Base-by-base conservation (phyloP, 2,113 vertebrate genomes). In the Cyprinodon tularosa region DNA sequence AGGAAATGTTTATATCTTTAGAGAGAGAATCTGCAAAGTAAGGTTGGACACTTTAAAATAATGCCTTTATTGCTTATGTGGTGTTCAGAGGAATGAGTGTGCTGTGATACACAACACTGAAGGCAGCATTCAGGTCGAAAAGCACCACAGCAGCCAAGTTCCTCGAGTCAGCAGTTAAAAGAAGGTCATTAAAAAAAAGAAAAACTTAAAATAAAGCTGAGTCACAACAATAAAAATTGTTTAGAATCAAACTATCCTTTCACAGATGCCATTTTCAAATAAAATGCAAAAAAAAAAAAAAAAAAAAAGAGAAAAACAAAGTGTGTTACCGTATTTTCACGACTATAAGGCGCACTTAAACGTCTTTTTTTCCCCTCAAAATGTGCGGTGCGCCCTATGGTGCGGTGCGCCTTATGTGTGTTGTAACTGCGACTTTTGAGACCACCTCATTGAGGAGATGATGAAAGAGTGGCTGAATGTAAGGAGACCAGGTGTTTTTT, bases 111-210 rank as follows among this genome's bases (percentile, higher is more conserved):
- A 67, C 66, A 14, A 29, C 44, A 36, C 44, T 39, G 36, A 57
- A 57, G 67, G 36, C 67, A 57, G 67, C 48, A 57, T 47, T 68
- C 36, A 40, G 47, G 36, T 68, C 48, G 39, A 68, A 39, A 39
- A 68, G 67, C 48, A 57, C 67, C 47, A 69, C 36, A 57, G 38
- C 47, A 69, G 36, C 67, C 53, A 3, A 69, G 47, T 57, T 53
- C 36, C 13, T 11, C 22, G 8, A 69, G 39, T 69, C 67, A 69
- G 37, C 37, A 69, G 6, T 69, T 69, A 53, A 37, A 53, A 57
- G 48, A 53, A 69, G 67, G 48, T 69, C 48, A 69, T 57, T 57
- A 69, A 53, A 68, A 45, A 53, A 53, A 29, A 66, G 39, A 45
- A 53, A 29, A 66, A 57, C 48, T 69, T 20, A 12, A 59, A 69